Evolutionary conservation across 2,113 vertebrate species (phyloP), one percentile per base, ranked within the genome.

Genomic region (Trachemys scripta): DNA sequence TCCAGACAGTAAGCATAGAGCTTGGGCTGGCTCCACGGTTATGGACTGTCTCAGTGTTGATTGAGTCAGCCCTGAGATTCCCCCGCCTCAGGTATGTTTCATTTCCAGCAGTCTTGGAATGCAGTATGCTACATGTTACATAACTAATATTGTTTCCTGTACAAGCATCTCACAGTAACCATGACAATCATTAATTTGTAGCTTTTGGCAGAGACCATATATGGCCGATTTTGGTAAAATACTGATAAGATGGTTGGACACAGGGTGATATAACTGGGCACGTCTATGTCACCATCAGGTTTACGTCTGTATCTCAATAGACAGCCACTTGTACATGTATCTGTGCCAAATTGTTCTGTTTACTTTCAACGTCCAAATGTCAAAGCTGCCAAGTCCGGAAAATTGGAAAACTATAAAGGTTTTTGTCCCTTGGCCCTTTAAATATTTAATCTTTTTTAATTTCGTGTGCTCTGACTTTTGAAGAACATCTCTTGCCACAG

Each of bases 361-460:
- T 90, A 56, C 83, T 90, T 85, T 90, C 90, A 94, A 82, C 80
- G 69, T 10, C 49, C 90, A 84, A 75, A 88, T 80, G n/a, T 69
- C 96, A 97, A 35, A 65, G 20, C 72, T 89, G 13, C 53, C 49
- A 85, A 10, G 6, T 8, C 5, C 80, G 86, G 38, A 90, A 90
- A 91, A 93, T 0, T 1, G 24, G 24, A 16, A 25, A 2, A 1
- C 2, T 72, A 85, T 35, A 56, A 65, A 90, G 59, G 17, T 84
- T 89, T 31, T 27, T 25, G 31, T 14, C 38, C 6, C 86, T 35
- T 14, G 85, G 56, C 80, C 29, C 57, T 86, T 51, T 80, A 19
- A 79, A 42, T 83, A 5, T 72, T 51, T 57, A 11, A 24, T 54
- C n/a, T 88, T 38, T 88, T 92, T 84, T 85, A 62, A 91, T 82